Percentiles rank a stretch among this genome's conserved stretches.
These are phyloP conservation scores for Euborellia annulipes DNA, from an alignment of 1,140 invertebrate genomes.

Conservation along the genomic window DNA sequence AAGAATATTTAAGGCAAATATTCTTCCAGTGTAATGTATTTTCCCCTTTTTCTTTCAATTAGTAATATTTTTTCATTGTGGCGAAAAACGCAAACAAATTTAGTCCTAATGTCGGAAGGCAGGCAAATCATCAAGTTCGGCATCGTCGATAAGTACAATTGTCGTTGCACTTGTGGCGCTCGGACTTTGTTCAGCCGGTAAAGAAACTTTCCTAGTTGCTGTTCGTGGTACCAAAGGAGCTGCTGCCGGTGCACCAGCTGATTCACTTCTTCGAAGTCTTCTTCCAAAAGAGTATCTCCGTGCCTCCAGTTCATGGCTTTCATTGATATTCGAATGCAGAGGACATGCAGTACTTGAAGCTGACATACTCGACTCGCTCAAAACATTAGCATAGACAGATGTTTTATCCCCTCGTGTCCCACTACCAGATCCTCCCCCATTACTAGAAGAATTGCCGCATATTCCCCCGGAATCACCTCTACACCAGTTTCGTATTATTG, in stretches of 20 bases:
- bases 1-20: no score
- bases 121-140: conserved; percentile 2
- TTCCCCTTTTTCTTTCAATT: no score
- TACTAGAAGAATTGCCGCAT: not conserved
- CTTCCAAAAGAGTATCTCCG: conserved; percentile 15
- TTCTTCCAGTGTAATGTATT: no score
- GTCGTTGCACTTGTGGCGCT: conserved; percentile 28
- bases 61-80: no score
- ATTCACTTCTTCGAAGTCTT: not conserved
- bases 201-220: conserved; percentile 13
- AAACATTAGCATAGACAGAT: conserved; percentile 16
- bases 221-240: conserved; percentile 8
- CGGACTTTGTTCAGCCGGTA: conserved; percentile 24
- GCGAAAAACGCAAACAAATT: no score
- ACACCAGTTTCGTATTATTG: not conserved
- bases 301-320: conserved; percentile 24
- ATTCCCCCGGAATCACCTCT: not conserved
- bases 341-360: conserved; percentile 28
- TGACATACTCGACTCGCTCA: conserved; percentile 26
- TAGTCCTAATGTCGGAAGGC: no score
- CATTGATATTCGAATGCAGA: conserved; percentile 19
- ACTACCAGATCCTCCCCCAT: not conserved
- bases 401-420: conserved; percentile 7
- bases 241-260: conserved; percentile 8
- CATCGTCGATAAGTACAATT: conserved; percentile 26